Conservation (phyloP, 2,888 invertebrate genomes). For the Augochlorella aurata region DNA sequence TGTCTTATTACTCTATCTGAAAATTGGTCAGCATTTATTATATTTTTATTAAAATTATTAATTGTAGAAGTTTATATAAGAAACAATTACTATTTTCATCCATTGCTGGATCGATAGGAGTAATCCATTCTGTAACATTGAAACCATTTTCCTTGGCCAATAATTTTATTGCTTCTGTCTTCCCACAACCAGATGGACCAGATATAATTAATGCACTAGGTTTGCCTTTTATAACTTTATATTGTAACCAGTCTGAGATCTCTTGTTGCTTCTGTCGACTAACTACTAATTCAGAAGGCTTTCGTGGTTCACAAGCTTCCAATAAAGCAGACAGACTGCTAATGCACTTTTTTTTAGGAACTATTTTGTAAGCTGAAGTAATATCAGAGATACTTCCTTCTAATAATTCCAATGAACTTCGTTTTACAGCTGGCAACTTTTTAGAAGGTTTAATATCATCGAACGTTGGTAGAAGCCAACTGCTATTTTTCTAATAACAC, state of each 20-base stretch:
- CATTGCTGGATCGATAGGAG: conserved; percentile 88
- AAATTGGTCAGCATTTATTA: conserved; percentile 19
- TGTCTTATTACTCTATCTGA: conserved; percentile 83
- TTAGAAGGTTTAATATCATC: conserved; percentile 58
- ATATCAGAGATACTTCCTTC: background rate
- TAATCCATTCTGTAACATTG: conserved; percentile 91
- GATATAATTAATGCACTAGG: conserved; percentile 85
- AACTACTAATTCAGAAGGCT: conserved; percentile 72
- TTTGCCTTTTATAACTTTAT: conserved; percentile 58
- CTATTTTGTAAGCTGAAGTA: background rate
- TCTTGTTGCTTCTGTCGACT: conserved; percentile 78
- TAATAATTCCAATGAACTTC: background rate
- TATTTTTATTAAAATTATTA: background rate
- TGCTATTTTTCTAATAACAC: conserved; percentile 46
- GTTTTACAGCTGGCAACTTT: conserved; percentile 36
- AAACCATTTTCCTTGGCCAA: conserved; percentile 86
- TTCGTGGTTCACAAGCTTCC: conserved; percentile 73
- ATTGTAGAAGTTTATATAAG: background rate
- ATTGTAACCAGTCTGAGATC: conserved; percentile 75
- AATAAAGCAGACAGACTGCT: conserved; percentile 71
- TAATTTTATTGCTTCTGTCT: conserved; percentile 88
- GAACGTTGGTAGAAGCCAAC: conserved; percentile 68
- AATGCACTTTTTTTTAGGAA: conserved; percentile 50
- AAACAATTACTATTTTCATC: conserved; percentile 81
- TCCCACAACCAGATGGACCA: conserved; percentile 93